Evolutionary conservation across 2,113 vertebrate species (phyloP).

Genomic region (Oncorhynchus gorbuscha): DNA sequence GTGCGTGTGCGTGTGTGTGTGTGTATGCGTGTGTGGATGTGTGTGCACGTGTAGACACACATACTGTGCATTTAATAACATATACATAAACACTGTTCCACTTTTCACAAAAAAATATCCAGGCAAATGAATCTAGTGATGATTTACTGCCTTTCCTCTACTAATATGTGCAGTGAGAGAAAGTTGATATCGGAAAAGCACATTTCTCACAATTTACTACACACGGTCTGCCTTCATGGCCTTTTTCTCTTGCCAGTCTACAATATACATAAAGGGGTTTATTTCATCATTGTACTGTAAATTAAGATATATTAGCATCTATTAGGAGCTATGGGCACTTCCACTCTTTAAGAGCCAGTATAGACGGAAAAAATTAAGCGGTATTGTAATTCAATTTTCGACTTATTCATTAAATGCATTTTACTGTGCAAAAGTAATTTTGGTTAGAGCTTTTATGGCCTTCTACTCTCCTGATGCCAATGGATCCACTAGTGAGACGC

Average conservation of each 20-base stretch:
- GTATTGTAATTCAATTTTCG: slow-evolving; percentile 54
- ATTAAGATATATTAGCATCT: slow-evolving; percentile 46
- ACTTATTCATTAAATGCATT: slow-evolving; percentile 62
- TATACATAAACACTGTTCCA: slow-evolving; percentile 6
- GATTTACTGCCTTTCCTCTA: slow-evolving; percentile 43
- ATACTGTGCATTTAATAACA: slow-evolving; percentile 16
- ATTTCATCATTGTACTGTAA: slow-evolving; percentile 52
- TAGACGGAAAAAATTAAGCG: slow-evolving; percentile 46
- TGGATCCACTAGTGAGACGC: slow-evolving; percentile 42
- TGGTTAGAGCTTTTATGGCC: slow-evolving; percentile 56
- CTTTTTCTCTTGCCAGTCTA: slow-evolving; percentile 41
- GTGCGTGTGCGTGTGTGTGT: no score
- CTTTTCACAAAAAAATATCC: slow-evolving; percentile 5
- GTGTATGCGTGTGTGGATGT: no score
- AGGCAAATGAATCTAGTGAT: slow-evolving; percentile 32
- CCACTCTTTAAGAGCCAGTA: slow-evolving; percentile 33
- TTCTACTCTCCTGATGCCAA: slow-evolving; percentile 46
- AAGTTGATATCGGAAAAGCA: slow-evolving; percentile 43
- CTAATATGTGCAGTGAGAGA: slow-evolving; percentile 45
- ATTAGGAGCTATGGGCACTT: slow-evolving; percentile 36
- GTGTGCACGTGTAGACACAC: not conserved
- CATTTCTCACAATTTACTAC: slow-evolving; percentile 53
- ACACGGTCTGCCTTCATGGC: slow-evolving; percentile 31
- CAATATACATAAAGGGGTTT: slow-evolving; percentile 56
- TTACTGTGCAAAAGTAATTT: slow-evolving; percentile 53